phyloP scores from a whole-genome alignment of 1,140 invertebrate genomes.

The Diorhabda carinulata region DNA sequence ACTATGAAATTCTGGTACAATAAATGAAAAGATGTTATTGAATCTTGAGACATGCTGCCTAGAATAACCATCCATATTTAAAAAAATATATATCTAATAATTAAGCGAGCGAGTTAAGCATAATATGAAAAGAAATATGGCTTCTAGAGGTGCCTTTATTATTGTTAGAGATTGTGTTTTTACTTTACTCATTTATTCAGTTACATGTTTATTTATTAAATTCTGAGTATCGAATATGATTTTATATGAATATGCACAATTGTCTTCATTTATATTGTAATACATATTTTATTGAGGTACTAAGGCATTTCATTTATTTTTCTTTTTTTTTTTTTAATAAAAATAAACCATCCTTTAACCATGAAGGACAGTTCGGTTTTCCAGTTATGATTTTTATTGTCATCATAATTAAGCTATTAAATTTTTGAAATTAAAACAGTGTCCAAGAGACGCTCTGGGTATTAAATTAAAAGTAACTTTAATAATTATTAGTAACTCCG shows the following conservation, averaged over 20 bases:
- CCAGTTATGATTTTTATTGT: no score
- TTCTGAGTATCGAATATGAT: slow-evolving; percentile 6
- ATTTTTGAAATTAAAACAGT: no score
- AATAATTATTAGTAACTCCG: no score
- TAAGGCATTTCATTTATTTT: background rate
- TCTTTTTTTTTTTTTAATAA: background rate
- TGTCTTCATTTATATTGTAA: slow-evolving; percentile 7
- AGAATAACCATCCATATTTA: slow-evolving; percentile 19
- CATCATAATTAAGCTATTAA: no score
- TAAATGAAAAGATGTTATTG: slow-evolving; percentile 19
- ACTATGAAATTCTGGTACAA: slow-evolving; percentile 69
- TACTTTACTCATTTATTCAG: background rate
- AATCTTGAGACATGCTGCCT: slow-evolving; percentile 25
- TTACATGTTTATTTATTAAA: slow-evolving; percentile 10
- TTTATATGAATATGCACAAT: slow-evolving; percentile 14
- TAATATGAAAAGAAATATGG: slow-evolving; percentile 4
- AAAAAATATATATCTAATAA: background rate
- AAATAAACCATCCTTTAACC: no score
- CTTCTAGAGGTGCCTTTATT: slow-evolving; percentile 14
- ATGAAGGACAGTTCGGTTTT: no score
- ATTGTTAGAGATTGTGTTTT: slow-evolving; percentile 6
- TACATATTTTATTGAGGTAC: background rate
- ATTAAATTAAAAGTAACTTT: no score
- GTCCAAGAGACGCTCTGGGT: no score
- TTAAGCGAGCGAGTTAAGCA: background rate